Evolutionary conservation across 2,113 vertebrate species (phyloP).

Genomic region (Misgurnus anguillicaudatus): DNA sequence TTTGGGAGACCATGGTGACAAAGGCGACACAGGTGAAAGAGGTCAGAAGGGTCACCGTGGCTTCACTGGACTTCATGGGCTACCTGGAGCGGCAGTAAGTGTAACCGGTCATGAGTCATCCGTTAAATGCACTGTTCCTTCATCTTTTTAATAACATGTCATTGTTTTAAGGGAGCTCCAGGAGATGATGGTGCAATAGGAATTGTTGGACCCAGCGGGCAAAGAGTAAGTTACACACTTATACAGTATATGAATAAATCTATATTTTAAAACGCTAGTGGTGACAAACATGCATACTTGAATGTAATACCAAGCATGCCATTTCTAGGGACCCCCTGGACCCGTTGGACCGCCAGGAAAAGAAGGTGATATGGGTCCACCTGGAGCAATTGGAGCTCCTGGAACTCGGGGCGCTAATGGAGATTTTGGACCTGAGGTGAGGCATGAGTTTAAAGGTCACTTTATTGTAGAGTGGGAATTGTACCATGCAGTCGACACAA

Average conservation of each 20-base stretch:
- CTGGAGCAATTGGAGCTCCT: conserved; percentile 88
- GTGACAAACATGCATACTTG: neutral
- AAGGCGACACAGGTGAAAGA: conserved; percentile 86
- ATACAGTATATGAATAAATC: neutral
- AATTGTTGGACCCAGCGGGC: conserved; percentile 90
- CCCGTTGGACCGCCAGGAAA: conserved; percentile 91
- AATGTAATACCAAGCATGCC: conserved; percentile 5
- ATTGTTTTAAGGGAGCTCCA: conserved; percentile 78
- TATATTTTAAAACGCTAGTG: too few relatives aligned
- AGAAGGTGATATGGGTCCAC: conserved; percentile 85
- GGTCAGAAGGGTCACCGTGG: conserved; percentile 97
- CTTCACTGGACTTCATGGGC: conserved; percentile 92
- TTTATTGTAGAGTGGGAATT: too few relatives aligned
- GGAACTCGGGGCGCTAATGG: conserved; percentile 86
- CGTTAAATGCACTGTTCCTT: neutral
- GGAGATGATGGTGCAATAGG: conserved; percentile 87
- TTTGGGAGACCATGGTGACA: conserved; percentile 90
- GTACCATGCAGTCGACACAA: too few relatives aligned
- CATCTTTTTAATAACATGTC: neutral
- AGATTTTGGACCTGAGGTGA: conserved; percentile 91
- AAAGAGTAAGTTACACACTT: conserved; percentile 78
- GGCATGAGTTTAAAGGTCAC: neutral
- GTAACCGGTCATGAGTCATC: neutral
- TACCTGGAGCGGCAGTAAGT: conserved; percentile 90
- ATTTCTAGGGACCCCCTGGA: conserved; percentile 86